Percentiles rank a stretch among this genome's conserved stretches.
Evolutionary conservation across 2,797 vertebrate genomes (phyloP).

Genomic region (Sphaeramia orbicularis): DNA sequence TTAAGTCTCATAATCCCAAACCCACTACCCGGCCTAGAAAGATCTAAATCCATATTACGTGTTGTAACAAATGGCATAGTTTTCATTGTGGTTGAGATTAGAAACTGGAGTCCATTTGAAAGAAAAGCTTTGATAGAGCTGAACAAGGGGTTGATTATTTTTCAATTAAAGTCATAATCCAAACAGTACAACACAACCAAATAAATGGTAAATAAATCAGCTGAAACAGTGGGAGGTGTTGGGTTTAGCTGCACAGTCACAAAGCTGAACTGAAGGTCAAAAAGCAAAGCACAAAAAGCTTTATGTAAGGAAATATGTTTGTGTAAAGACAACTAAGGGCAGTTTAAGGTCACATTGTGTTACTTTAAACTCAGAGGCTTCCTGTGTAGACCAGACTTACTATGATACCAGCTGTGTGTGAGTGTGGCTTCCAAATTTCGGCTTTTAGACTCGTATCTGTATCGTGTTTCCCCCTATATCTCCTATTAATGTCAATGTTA

Average conservation of each 20-base stretch:
- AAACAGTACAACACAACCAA: too few relatives aligned
- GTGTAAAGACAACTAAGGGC: constrained; percentile 9
- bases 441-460: not conserved
- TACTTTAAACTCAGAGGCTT: not conserved
- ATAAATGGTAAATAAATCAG: not conserved
- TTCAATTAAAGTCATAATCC: not conserved
- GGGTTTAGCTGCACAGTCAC: not conserved
- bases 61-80: constrained; percentile 5
- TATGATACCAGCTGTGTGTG: constrained; percentile 1
- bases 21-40: not conserved
- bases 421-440: not conserved
- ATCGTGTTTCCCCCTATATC: not conserved
- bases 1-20: not conserved
- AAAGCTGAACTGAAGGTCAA: not conserved
- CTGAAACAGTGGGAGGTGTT: not conserved
- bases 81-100: not conserved
- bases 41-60: constrained; percentile 2
- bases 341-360: constrained; percentile 6
- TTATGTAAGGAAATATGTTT: too few relatives aligned
- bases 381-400: not conserved
- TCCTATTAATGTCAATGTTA: constrained; percentile 2
- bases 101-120: constrained; percentile 2
- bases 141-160: not conserved
- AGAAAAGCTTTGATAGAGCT: not conserved
- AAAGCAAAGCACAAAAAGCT: too few relatives aligned